A percentile compares a stretch with the other conserved stretches of the same genome.
phyloP scores from a whole-genome alignment of 2,113 vertebrate genomes.

The Dendropsophus ebraccatus region DNA sequence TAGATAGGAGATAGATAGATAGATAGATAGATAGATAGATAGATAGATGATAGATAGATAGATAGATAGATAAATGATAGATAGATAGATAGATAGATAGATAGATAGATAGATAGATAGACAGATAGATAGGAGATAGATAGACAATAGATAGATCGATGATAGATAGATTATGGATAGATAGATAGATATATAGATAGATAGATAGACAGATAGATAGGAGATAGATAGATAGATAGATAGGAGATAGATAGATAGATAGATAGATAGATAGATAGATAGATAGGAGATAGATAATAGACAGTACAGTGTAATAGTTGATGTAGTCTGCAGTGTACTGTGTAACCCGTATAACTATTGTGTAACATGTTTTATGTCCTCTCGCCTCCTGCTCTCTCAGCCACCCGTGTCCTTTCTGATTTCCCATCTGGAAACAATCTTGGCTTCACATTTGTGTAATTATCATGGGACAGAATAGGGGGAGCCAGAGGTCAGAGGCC shows the following conservation, averaged over 20 bases:
- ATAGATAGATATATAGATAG: too few species aligned
- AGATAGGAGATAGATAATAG: background rate
- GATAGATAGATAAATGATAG: too few species aligned
- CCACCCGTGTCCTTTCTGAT: background rate
- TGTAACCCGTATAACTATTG: background rate
- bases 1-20: too few species aligned
- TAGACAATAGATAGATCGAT: too few species aligned
- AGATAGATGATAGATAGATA: too few species aligned
- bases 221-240: background rate
- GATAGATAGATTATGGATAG: too few species aligned
- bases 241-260: background rate
- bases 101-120: too few species aligned
- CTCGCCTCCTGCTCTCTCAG: background rate
- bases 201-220: background rate
- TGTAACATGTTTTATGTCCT: background rate
- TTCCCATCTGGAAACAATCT: background rate
- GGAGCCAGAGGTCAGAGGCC: background rate
- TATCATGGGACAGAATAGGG: background rate
- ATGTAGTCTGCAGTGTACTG: too few species aligned
- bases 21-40: too few species aligned
- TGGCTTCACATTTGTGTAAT: background rate
- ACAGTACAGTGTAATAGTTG: too few species aligned
- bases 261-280: slow-evolving; percentile 1
- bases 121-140: too few species aligned
- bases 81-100: too few species aligned